Evolutionary conservation across 2,113 vertebrate genomes (phyloP).

Genomic region (Daphoenositta chrysoptera): DNA sequence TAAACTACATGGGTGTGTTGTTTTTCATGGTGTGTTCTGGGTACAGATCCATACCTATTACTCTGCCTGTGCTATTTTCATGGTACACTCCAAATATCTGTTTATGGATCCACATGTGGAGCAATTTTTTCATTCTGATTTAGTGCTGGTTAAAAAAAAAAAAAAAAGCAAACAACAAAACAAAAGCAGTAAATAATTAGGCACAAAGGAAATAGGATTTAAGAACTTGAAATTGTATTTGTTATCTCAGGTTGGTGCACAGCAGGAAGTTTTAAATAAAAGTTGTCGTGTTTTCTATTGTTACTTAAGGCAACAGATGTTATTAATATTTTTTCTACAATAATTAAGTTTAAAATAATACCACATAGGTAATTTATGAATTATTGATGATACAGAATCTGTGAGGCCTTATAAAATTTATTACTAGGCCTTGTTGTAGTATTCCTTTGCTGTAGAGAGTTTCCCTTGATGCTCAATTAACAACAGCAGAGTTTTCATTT

Average conservation of each 20-base stretch:
- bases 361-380: background rate
- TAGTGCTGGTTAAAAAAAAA: background rate
- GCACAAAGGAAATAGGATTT: background rate
- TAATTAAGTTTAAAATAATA: background rate
- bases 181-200: background rate
- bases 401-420: background rate
- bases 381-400: background rate
- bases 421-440: background rate
- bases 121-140: background rate
- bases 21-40: background rate
- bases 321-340: background rate
- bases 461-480: background rate
- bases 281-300: background rate
- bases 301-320: background rate
- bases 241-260: background rate
- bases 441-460: background rate
- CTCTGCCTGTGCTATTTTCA: background rate
- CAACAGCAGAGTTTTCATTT: background rate
- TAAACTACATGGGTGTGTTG: fast-evolving
- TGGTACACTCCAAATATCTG: fast-evolving
- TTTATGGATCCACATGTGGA: background rate
- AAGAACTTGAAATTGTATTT: background rate
- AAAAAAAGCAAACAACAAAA: too few relatives aligned
- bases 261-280: background rate
- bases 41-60: fast-evolving